Conservation (phyloP, 2,888 invertebrate species). For the Diplazon laetatorius region DNA sequence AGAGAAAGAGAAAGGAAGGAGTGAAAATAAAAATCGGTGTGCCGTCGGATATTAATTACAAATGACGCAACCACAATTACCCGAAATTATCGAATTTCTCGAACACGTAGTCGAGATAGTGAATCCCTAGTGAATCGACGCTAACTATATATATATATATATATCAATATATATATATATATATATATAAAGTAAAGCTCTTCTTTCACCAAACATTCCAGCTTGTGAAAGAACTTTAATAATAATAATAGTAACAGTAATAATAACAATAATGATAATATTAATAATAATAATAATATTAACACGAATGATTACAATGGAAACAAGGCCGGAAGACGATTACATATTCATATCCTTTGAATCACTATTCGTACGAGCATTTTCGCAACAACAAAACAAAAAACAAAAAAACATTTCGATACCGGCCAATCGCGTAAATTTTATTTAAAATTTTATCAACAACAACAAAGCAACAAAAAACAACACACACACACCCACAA, state of each 20-base stretch:
- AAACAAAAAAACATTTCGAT: conserved; percentile 56
- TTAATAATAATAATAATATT: not conserved
- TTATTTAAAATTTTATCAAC: conserved; percentile 35
- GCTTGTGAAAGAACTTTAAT: conserved; percentile 52
- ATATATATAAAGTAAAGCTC: conserved; percentile 40
- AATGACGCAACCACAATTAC: conserved; percentile 19
- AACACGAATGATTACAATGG: conserved; percentile 6
- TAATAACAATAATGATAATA: conserved; percentile 19
- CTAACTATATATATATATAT: conserved; percentile 20
- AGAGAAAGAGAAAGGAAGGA: conserved; percentile 14
- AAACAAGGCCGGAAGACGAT: conserved; percentile 52
- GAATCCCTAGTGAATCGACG: conserved; percentile 16
- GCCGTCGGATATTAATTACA: conserved; percentile 36
- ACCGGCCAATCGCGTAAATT: conserved; percentile 52
- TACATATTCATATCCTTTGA: conserved; percentile 62
- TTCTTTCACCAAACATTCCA: conserved; percentile 67
- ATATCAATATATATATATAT: conserved; percentile 28
- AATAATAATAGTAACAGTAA: conserved; percentile 27
- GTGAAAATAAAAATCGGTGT: conserved; percentile 30
- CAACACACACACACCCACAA: too few relatives aligned
- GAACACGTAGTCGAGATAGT: not conserved
- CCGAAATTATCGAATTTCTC: conserved; percentile 4
- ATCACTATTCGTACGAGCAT: conserved; percentile 60
- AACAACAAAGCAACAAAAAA: conserved; percentile 4
- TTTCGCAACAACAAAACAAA: conserved; percentile 59